phyloP scores from a whole-genome alignment of 2,113 vertebrate species.

The Arvicanthis niloticus region DNA sequence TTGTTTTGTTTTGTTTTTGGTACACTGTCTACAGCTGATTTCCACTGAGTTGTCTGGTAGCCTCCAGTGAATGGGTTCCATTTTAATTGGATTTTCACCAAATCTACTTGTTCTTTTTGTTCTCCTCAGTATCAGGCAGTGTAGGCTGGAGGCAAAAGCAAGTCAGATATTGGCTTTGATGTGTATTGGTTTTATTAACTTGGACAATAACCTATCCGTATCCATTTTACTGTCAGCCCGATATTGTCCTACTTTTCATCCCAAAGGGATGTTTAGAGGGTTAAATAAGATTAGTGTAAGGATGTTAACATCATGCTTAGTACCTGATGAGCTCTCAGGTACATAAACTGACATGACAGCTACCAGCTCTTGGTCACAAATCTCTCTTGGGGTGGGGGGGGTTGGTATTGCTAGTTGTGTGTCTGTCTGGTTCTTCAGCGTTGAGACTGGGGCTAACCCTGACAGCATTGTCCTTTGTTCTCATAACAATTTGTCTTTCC shows the following conservation, averaged over 20 bases:
- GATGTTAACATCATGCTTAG: background rate
- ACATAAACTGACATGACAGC: background rate
- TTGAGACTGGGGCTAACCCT: background rate
- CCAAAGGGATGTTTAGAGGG: constrained; percentile 9
- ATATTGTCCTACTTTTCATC: background rate
- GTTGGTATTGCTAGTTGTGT: background rate
- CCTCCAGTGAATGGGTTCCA: background rate
- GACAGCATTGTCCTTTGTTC: background rate
- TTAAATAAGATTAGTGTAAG: constrained; percentile 14
- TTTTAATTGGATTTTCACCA: background rate
- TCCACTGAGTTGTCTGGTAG: background rate
- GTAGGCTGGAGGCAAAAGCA: background rate
- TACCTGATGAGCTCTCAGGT: background rate
- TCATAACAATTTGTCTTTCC: background rate
- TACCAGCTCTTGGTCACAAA: background rate
- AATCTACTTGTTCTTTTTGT: background rate
- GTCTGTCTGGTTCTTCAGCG: background rate
- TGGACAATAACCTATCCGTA: background rate
- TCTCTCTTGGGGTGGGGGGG: background rate
- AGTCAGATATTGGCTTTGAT: background rate
- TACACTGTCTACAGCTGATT: background rate
- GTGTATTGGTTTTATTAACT: background rate
- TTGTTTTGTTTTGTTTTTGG: too few species aligned
- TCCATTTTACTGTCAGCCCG: background rate
- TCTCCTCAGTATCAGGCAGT: background rate